A percentile compares a stretch with the other conserved stretches of the same genome.
These are phyloP conservation scores for Hydroisotoma schaefferi DNA, from an alignment of 2,888 invertebrate genomes.

Conservation along the genomic window DNA sequence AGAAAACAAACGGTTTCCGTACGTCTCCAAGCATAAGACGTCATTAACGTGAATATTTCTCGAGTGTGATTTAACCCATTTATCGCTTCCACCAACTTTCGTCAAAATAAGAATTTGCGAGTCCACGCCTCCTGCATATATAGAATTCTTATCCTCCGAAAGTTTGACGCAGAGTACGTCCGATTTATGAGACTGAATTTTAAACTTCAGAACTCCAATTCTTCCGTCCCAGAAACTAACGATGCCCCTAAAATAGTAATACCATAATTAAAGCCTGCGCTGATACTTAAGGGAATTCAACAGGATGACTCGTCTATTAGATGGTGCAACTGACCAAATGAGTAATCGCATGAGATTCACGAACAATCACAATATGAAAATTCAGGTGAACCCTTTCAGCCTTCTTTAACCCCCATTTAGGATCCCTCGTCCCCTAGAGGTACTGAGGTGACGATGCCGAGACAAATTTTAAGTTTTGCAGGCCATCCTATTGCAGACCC, in stretches of 20 bases:
- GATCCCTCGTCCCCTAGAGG: no score
- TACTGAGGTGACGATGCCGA: no score
- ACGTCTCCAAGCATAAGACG: conserved; percentile 68
- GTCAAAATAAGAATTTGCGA: conserved; percentile 73
- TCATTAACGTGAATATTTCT: conserved; percentile 81
- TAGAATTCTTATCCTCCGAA: conserved; percentile 64
- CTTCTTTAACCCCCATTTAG: no score
- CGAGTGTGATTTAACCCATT: conserved; percentile 79
- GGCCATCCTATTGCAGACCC: no score
- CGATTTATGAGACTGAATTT: conserved; percentile 73
- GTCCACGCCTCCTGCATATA: conserved; percentile 77
- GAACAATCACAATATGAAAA: no score
- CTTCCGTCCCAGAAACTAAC: conserved; percentile 84
- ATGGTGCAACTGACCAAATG: no score
- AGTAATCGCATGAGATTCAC: no score
- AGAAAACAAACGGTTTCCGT: conserved; percentile 67
- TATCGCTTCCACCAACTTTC: conserved; percentile 61
- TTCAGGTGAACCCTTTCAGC: no score
- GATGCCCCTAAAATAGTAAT: conserved; percentile 60
- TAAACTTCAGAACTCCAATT: conserved; percentile 72
- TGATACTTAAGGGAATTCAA: not conserved
- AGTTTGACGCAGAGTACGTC: conserved; percentile 74
- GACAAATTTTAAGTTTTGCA: no score
- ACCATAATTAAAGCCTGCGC: no score
- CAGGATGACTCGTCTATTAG: no score